Conservation (phyloP, 2,888 invertebrate genomes). For the Pyralis farinalis region DNA sequence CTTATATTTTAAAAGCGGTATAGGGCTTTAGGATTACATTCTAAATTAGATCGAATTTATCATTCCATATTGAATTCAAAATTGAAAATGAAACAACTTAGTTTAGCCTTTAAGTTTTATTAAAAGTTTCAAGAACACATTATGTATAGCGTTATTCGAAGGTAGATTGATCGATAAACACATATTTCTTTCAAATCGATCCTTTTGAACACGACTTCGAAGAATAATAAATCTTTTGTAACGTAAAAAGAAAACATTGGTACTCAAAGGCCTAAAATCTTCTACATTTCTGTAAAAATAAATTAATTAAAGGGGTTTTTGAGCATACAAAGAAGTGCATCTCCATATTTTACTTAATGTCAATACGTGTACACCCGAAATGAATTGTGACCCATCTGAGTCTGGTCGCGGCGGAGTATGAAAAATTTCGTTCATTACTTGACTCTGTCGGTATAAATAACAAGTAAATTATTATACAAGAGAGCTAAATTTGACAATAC, state of each 20-base stretch:
- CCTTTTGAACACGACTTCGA: background rate
- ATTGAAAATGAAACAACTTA: no score
- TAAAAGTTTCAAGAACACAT: background rate
- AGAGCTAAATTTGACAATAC: no score
- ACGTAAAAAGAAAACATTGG: background rate
- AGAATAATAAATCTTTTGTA: background rate
- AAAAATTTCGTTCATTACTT: no score
- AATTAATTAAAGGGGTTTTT: background rate
- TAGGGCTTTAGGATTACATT: background rate
- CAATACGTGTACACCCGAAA: no score
- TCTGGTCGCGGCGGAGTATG: no score
- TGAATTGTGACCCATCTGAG: no score
- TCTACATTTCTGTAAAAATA: background rate
- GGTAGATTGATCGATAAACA: background rate
- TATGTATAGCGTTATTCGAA: background rate
- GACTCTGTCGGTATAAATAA: no score
- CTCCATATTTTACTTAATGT: no score
- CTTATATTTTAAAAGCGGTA: slow-evolving; percentile 2
- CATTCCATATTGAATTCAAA: background rate
- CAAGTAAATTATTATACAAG: no score
- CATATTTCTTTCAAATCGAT: slow-evolving; percentile 4
- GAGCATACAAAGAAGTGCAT: background rate
- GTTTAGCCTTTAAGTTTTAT: background rate
- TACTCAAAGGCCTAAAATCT: slow-evolving; percentile 10
- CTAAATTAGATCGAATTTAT: background rate